phyloP scores from a whole-genome alignment of 2,797 vertebrate genomes.

The Crocidura indochinensis region DNA sequence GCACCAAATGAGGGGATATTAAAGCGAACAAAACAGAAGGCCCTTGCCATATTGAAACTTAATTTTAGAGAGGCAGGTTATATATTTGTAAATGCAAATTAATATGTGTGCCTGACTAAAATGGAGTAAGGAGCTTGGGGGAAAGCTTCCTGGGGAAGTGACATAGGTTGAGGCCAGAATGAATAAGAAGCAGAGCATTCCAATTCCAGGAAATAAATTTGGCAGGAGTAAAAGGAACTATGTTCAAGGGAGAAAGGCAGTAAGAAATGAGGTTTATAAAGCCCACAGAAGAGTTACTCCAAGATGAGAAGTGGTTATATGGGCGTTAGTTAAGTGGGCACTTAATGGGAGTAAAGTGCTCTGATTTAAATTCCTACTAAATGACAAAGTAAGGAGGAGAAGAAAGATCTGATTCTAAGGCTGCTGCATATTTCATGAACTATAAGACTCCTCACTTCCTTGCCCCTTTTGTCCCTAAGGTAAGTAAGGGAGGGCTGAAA shows the following conservation, averaged over 20 bases:
- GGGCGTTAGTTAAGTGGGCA: too few relatives aligned
- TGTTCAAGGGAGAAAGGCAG: neutral
- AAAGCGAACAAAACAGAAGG: constrained; percentile 1
- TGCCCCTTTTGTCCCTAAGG: constrained; percentile 14
- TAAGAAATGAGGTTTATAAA: constrained; percentile 44
- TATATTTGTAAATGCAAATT: constrained; percentile 55
- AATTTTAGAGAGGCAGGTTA: constrained; percentile 43
- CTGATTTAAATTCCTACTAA: constrained; percentile 49
- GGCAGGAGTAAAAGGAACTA: neutral
- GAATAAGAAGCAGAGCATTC: constrained; percentile 4
- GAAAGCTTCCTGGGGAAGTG: constrained; percentile 54
- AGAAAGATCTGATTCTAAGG: neutral
- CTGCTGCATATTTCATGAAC: neutral
- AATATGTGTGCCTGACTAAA: constrained; percentile 44
- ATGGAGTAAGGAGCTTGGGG: neutral
- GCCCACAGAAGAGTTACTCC: constrained; percentile 42
- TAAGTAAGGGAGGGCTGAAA: neutral
- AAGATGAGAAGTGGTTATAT: neutral
- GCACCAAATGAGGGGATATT: neutral
- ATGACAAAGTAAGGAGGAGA: constrained; percentile 21
- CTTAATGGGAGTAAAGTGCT: constrained; percentile 13
- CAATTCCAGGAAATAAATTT: constrained; percentile 31
- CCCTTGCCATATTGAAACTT: constrained; percentile 17
- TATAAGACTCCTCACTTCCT: neutral
- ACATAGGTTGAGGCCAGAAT: constrained; percentile 44